These are phyloP conservation scores for Corythucha ciliata DNA, from an alignment of 2,888 invertebrate species.

Conservation along the genomic window DNA sequence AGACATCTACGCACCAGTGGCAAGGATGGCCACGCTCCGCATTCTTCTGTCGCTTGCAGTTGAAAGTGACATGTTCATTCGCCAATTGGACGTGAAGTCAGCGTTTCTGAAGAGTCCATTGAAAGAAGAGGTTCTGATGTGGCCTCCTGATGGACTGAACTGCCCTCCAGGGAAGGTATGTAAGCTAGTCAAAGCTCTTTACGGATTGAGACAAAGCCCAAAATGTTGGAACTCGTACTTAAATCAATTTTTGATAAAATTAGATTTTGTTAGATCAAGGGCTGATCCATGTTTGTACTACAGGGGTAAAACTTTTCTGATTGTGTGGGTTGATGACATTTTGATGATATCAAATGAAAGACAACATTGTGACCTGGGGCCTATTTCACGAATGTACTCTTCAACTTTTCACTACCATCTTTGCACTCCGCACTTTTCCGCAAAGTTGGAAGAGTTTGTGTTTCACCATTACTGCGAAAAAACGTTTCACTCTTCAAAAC, in stretches of 20 bases:
- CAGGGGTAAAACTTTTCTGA: conserved; percentile 7
- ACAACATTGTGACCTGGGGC: too few species aligned
- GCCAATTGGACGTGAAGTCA: conserved; percentile 14
- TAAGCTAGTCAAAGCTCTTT: conserved; percentile 14
- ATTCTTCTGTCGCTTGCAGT: background rate
- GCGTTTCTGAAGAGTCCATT: conserved; percentile 12
- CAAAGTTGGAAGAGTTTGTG: too few species aligned
- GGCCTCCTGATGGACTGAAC: conserved; percentile 7
- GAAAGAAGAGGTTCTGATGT: conserved; percentile 13
- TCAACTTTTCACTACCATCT: too few species aligned
- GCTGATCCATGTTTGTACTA: conserved; percentile 16
- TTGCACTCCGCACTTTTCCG: too few species aligned
- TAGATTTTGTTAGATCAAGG: conserved; percentile 2
- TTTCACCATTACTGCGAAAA: too few species aligned
- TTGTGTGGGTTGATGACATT: conserved; percentile 20
- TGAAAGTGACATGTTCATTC: conserved; percentile 10
- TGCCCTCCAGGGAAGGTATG: conserved; percentile 5
- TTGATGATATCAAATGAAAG: conserved; percentile 16
- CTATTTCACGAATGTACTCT: too few species aligned
- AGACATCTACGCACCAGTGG: conserved; percentile 14
- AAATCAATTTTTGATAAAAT: conserved; percentile 7
- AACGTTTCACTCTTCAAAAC: too few species aligned
- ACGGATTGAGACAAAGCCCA: conserved; percentile 20
- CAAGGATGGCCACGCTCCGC: background rate
- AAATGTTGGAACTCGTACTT: conserved; percentile 18